Base-by-base conservation (phyloP, 2,113 vertebrate species). In the Corythaeola cristata region DNA sequence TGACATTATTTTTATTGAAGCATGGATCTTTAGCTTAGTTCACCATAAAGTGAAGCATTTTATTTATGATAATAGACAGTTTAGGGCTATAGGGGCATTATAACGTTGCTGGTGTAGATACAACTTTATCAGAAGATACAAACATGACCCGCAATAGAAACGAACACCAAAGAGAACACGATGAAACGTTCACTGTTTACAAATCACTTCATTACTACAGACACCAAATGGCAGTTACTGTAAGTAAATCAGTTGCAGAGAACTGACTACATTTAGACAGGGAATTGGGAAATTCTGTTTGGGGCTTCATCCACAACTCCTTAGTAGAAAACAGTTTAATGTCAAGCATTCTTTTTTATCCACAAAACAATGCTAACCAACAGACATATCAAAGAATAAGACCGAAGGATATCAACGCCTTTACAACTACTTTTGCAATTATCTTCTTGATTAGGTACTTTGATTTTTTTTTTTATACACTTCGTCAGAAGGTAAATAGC, bases 201-300 rank as follows among this genome's bases (percentile, higher is more conserved):
- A 98, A 98, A 96, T 96, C 98, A 98, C 98, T 98, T 97, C 95
- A 98, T 98, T 97, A 98, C 96, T 98, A 98, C 97, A 96, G 98
- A 98, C 98, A 98, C 96, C 95, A 98, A 97, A 98, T 98, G 98
- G 98, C 98, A 98, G 98, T 97, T 98, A 98, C 97, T 98, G 97
- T 98, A 96, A 98, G 97, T 98, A 98, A 97, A 97, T 97, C 97
- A 97, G 97, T 96, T 97, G 94, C 94, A 82, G 73, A 97, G 94
- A 97, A 98, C 94, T 97, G 98, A 95, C 93, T 93, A 96, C 95
- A 86, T 97, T 96, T 96, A 94, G 90, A 97, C 52, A 97, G 97
- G 96, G 96, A 96, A 96, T 90, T 84, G 71, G 97, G 95, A 94
- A 96, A 73, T 97, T 96, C 75, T 96, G 85, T 94, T 92, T 92